Percentiles rank a stretch among this genome's conserved stretches.
Conservation (phyloP, 2,797 vertebrate species). For the Alcedo atthis region DNA sequence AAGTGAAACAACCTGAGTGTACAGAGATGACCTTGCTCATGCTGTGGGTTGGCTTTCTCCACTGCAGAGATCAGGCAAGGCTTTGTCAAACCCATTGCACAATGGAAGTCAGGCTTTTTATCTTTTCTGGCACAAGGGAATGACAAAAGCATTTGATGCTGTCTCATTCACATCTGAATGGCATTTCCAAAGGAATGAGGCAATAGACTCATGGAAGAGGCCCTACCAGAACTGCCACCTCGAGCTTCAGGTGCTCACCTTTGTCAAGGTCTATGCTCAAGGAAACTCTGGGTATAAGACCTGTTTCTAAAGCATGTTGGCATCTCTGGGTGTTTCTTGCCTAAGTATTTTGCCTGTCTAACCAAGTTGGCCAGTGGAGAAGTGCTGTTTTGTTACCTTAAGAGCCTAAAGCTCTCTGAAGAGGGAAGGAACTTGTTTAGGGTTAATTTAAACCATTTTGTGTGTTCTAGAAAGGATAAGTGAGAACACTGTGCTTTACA, state of each 20-base stretch:
- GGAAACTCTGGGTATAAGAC: not conserved
- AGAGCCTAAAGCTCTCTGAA: not conserved
- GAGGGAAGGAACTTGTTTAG: not conserved
- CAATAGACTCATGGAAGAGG: not conserved
- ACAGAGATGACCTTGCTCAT: not conserved
- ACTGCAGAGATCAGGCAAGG: not conserved
- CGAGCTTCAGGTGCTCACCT: not conserved
- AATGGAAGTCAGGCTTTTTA: not conserved
- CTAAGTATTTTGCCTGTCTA: not conserved
- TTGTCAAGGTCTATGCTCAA: not conserved
- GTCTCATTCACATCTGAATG: not conserved
- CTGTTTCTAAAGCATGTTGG: not conserved
- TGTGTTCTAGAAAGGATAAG: not conserved
- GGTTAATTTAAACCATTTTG: not conserved
- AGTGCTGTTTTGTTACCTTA: not conserved
- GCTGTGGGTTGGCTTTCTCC: not conserved
- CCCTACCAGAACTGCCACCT: not conserved
- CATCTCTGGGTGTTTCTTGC: not conserved
- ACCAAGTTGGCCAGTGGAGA: rapidly evolving
- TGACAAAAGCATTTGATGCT: rapidly evolving
- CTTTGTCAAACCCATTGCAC: not conserved
- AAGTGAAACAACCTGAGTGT: not conserved
- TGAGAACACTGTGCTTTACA: not conserved
- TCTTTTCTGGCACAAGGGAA: not conserved
- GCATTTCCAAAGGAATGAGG: not conserved